These are phyloP conservation scores for Corydoras sp. DNA, from an alignment of 2,113 vertebrate genomes.

Conservation along the genomic window DNA sequence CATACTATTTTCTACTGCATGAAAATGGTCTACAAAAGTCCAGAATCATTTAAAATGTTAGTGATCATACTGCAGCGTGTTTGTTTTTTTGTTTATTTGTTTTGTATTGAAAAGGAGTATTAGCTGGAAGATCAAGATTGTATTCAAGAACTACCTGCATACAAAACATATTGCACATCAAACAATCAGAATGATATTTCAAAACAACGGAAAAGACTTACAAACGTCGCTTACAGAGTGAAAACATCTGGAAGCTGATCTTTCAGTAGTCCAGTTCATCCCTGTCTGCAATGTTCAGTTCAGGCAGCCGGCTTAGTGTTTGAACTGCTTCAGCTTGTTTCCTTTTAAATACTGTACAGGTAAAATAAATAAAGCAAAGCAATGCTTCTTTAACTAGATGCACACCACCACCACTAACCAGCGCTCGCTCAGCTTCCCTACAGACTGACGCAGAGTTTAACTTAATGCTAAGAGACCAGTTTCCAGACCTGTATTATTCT, in stretches of 20 bases:
- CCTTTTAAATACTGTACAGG: constrained; percentile 99
- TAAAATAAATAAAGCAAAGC: constrained; percentile 99
- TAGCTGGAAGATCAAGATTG: constrained; percentile 96
- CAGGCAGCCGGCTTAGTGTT: constrained; percentile 83
- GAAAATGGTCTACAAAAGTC: no score
- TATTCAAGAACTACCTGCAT: constrained; percentile 99
- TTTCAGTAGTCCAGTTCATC: constrained; percentile 92
- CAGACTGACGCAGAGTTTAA: constrained; percentile 70
- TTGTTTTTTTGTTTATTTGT: no score
- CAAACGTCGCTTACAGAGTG: constrained; percentile 62
- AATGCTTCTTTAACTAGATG: constrained; percentile 72
- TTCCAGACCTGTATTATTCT: constrained; percentile 84
- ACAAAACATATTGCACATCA: constrained; percentile 99
- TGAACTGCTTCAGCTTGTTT: constrained; percentile 73
- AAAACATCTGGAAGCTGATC: constrained; percentile 90
- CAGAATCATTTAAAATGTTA: no score
- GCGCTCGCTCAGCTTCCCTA: constrained; percentile 73
- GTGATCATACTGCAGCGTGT: no score
- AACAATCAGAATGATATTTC: constrained; percentile 91
- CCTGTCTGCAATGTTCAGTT: constrained; percentile 72
- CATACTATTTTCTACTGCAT: no score
- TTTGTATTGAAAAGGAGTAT: constrained; percentile 27
- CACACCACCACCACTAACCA: constrained; percentile 71
- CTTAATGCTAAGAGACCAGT: constrained; percentile 84
- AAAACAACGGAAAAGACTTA: constrained; percentile 71